Base-by-base conservation (phyloP, 2,888 invertebrate genomes). In the Lithophane ornitopus region DNA sequence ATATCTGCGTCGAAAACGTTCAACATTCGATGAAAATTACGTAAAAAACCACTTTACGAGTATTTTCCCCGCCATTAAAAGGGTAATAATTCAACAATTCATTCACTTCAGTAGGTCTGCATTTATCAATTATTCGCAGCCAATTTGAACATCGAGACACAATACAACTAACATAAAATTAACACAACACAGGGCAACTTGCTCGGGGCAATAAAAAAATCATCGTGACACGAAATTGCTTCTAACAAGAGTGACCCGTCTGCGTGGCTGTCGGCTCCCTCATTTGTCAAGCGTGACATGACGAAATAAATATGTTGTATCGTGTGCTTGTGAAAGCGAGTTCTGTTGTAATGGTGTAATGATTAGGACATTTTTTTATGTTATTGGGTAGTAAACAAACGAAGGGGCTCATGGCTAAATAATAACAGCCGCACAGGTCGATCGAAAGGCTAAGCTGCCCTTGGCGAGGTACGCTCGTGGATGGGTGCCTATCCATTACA, bases 191-290 rank as follows among this genome's bases (percentile, higher is more conserved):
- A 44, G 34, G 11, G 19, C 26, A 58, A 81, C 78, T 71, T 62
- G 63, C 58, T 66, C 49, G 68, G 54, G 66, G 74, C 74, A 74
- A 74, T 85, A 85, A 79, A 85, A 85, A 85, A 85, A 82, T 73
- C 67, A 82, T 87, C 68, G 69, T 85, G 74, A 85, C 85, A 87
- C 63, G 85, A 85, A 85, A 85, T 87, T 79, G 85, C 85, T 85
- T 85, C 87, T 87, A 85, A 62, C 72, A 73, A 68, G 70, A 85
- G 73, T 85, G 82, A 82, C 85, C 85, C 74, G 72, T 59, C 28
- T 28, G 58, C 56, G 80, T 22, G 72, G 61, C 66, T 77, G 75
- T 76, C 75, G 44, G 28, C 68, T 56, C 66, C 41, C 68, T 85
- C 87, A 85, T 87, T 85, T 85, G 82, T 85, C 85, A 85, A 66